Conservation (phyloP, 2,888 invertebrate genomes). For the Azorinus chamasolen region DNA sequence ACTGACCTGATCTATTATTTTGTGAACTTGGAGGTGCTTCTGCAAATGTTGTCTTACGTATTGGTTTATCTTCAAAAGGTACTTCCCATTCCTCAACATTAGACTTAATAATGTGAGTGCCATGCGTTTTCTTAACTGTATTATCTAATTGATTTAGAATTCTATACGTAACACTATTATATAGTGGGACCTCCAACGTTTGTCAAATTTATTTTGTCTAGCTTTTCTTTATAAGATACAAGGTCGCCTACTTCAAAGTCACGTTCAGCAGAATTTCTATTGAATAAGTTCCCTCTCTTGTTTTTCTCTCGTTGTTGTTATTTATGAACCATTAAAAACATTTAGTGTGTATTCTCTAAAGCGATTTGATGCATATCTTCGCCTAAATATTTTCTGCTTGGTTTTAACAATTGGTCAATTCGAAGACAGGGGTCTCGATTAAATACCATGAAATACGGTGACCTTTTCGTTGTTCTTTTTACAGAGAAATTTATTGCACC, state of each 20-base stretch:
- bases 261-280: conserved; percentile 9
- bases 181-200: conserved; percentile 37
- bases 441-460: no score
- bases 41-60: conserved; percentile 2
- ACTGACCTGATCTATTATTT: no score
- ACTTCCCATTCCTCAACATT: conserved; percentile 29
- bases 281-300: conserved; percentile 22
- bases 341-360: conserved; percentile 43
- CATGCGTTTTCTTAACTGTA: conserved; percentile 29
- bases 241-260: conserved; percentile 11
- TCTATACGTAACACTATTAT: conserved; percentile 42
- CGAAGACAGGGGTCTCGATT: no score
- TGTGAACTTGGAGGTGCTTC: not conserved
- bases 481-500: conserved; percentile 22
- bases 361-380: conserved; percentile 37
- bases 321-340: conserved; percentile 44
- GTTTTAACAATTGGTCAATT: no score
- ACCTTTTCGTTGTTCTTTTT: no score
- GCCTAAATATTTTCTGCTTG: no score
- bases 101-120: conserved; percentile 30
- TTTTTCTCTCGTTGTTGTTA: conserved; percentile 20
- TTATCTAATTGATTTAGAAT: conserved; percentile 50
- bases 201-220: conserved; percentile 8
- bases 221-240: conserved; percentile 11
- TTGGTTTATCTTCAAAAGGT: not conserved